Evolutionary conservation across 2,888 invertebrate species (phyloP), one percentile per base, ranked within the genome.

Genomic region (Apodemia zela): DNA sequence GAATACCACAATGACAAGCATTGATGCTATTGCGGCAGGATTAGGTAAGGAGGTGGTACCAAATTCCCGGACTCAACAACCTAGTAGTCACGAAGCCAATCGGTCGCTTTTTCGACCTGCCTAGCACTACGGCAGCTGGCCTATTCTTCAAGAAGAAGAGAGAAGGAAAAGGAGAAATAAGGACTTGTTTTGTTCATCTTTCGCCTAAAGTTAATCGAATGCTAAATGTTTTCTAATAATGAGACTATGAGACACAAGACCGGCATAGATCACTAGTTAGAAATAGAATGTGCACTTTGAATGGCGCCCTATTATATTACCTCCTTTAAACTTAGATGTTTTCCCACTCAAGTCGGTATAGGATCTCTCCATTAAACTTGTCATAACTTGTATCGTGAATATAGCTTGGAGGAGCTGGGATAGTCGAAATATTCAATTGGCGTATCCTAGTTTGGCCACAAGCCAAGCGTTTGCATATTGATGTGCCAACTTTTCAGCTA

Each of bases 401-500:
- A 74, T 80, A 74, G 77, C 76, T 72, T 72, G 69, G 73, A 73
- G 75, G 61, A 76, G 77, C 75, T 74, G 75, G 74, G 74, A 77
- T 38, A 63, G 80, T 78, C 82, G 82, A 84, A 87, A 87, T 85
- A 88, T 88, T 89, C 88, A 89, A 89, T 89, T 87, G 87, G 83
- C 81, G 85, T 86, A 85, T 86, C 84, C 80, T 79, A 79, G 74
- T 75, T 82, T 89, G 89, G 89, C 85, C 74, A 68, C 69, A 71
- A 71, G 87, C 89, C 88, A 88, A 70, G 60, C 72, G 68, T 68
- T 69, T 72, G 71, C 72, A 73, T 76, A 75, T 73, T 73, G 75
- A 74, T 75, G 73, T 72, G 74, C 72, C 72, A 76, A 75, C 72
- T 74, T 73, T 73, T 71, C 65, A 65, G 80, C 69, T 79, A 78